Base-by-base conservation (phyloP, 2,888 invertebrate species). In the Ophioninae sp. region DNA sequence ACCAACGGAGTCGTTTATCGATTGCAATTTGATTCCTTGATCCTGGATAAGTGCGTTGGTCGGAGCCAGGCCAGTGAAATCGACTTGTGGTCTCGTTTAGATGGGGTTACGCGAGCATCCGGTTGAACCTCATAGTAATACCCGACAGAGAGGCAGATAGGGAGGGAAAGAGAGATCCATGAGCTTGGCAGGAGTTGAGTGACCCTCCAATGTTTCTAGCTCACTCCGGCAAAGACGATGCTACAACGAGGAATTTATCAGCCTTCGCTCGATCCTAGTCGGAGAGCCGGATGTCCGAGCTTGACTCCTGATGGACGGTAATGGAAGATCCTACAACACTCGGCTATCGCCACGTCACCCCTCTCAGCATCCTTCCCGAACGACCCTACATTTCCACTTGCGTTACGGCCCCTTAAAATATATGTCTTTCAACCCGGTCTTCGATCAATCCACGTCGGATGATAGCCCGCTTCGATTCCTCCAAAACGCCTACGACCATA, bases 251-350 rank as follows among this genome's bases (percentile, higher is more conserved):
- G 71, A 41, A 81, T 81, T 81, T 75, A 81, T 81, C 75, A 81
- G 71, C 58, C 30, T 71, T 59, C 64, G 44, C 51, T 69, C 63
- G 69, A 69, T 7, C 22, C 44, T 13, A 13, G 41, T 8, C 22
- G 44, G 59, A 75, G 63, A 69, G 75, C 64, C 81, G 81, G 71
- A 81, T 76, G 65, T 71, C 69, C 75, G 71, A 76, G 81, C 75
- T 81, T 81, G 58, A 30, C 75, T 71, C 65, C 71, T 71, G 81
- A 76, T 76, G 75, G 75, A 81, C 75, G 75, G 64, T 81, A 81
- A 81, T 81, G 81, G 81, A 81, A 76, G 81, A 81, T 76, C 65
- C 30, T 59, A 59, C 75, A 58, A 64, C 75, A 69, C 64, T 81
- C 64, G 39, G n/a, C 63, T 61, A 61, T 63, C 61, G 41, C 63